phyloP scores from a whole-genome alignment of 1,140 invertebrate genomes.

The silkworm (Bombyx mori) region ASM3026992v2 NC_085118.1:11710501-11711000 shows the following conservation, averaged over 20 bases:
- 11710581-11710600: slow-evolving; percentile 2
- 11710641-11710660: slow-evolving; percentile 20
- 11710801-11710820: slow-evolving; percentile 64
- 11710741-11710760: slow-evolving; percentile 59
- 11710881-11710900: slow-evolving; percentile 15
- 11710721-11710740: slow-evolving; percentile 56
- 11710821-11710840: slow-evolving; percentile 58
- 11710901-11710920: slow-evolving; percentile 32
- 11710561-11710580: slow-evolving; percentile 2
- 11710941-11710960: slow-evolving; percentile 29
- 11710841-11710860: slow-evolving; percentile 52
- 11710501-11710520: no score
- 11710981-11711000: no score
- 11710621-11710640: slow-evolving; percentile 20
- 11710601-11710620: slow-evolving; percentile 13
- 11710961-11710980: no score
- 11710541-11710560: no score
- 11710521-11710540: no score
- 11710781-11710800: slow-evolving; percentile 62
- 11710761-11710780: slow-evolving; percentile 47
- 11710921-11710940: slow-evolving; percentile 18
- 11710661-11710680: slow-evolving; percentile 1
- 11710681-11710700: slow-evolving; percentile 20
- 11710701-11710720: slow-evolving; percentile 33
- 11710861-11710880: slow-evolving; percentile 18